phyloP scores from a whole-genome alignment of 2,797 vertebrate genomes.

The Esox lucius region DNA sequence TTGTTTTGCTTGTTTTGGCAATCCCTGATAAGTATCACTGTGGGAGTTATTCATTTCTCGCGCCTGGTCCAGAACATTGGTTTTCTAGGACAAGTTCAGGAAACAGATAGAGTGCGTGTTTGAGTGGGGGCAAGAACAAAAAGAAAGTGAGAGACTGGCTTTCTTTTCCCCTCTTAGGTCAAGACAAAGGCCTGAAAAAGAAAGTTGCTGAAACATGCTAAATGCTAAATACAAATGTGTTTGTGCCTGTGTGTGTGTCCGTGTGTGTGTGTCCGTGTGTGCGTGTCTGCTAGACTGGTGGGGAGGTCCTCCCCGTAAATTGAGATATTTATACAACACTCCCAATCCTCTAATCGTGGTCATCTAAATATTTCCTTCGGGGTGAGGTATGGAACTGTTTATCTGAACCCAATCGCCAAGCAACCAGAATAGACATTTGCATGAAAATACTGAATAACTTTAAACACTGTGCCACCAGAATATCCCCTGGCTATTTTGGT shows the following conservation, averaged over 20 bases:
- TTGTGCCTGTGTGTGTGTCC: too few species aligned
- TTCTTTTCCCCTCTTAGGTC: constrained; percentile 59
- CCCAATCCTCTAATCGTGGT: constrained; percentile 72
- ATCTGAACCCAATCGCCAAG: constrained; percentile 60
- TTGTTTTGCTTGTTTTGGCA: too few species aligned
- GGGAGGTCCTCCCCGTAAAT: constrained; percentile 50
- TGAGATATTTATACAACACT: constrained; percentile 70
- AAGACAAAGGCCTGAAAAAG: constrained; percentile 38
- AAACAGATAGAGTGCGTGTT: constrained; percentile 4
- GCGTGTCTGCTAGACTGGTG: constrained; percentile 28
- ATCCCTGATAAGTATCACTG: too few species aligned
- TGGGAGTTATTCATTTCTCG: too few species aligned
- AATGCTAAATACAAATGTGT: constrained; percentile 52
- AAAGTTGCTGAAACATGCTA: constrained; percentile 56
- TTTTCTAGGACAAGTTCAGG: neutral
- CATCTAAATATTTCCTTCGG: constrained; percentile 68
- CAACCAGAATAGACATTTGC: constrained; percentile 68
- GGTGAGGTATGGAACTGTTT: constrained; percentile 73
- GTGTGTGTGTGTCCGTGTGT: constrained; percentile 24
- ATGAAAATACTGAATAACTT: constrained; percentile 49
- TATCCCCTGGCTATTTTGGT: constrained; percentile 57
- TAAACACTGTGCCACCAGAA: constrained; percentile 66
- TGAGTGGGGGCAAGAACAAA: neutral
- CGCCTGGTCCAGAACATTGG: too few species aligned
- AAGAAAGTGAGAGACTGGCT: too few species aligned